Base-by-base conservation (phyloP, 1,140 invertebrate genomes). In the Pogonomyrmex barbatus region DNA sequence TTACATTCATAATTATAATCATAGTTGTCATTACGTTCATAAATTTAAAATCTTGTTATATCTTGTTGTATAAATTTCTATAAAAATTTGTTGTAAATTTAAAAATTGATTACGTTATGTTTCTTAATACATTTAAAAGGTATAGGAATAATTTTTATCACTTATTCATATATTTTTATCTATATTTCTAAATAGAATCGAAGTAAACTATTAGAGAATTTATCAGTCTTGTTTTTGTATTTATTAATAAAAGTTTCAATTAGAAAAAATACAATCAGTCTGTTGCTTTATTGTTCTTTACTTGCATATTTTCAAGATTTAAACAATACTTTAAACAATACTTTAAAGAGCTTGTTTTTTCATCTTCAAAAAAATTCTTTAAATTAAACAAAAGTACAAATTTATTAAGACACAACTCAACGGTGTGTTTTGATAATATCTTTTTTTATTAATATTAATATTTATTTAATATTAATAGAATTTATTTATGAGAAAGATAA, bases 321-420 rank as follows among this genome's bases (percentile, higher is more conserved):
- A 9, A 58, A 30, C n/a, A 9, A 14, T 47, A 60, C 30, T 79
- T 79, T 63, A 9, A 58, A 30, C n/a, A 9, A 14, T 47, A 60
- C 30, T 24, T 24, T 6, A 30, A 71, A 39, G 8, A 33, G 6
- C 10, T 30, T 12, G 30, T 33, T 65, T 30, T 60, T 60, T 60
- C n/a, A 33, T 47, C 12, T 30, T 54, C 24, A 45, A 63, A 60
- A 50, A 52, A 71, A n/a, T 83, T 83, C 12, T 14, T 24, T 33
- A 45, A 50, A 47, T 75, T 47, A 83, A 75, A 83, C 75, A 54
- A 83, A 83, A 83, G 73, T 83, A 83, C 30, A 75, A 60, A 83
- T 58, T 68, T 54, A 83, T 83, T 75, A 83, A 83, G 54, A 83
- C 45, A 17, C 17, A 39, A 36, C 67, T 79, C 45, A 52, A 67